These are phyloP conservation scores for Carabus problematicus DNA, from an alignment of 2,888 invertebrate species.

Conservation along the genomic window DNA sequence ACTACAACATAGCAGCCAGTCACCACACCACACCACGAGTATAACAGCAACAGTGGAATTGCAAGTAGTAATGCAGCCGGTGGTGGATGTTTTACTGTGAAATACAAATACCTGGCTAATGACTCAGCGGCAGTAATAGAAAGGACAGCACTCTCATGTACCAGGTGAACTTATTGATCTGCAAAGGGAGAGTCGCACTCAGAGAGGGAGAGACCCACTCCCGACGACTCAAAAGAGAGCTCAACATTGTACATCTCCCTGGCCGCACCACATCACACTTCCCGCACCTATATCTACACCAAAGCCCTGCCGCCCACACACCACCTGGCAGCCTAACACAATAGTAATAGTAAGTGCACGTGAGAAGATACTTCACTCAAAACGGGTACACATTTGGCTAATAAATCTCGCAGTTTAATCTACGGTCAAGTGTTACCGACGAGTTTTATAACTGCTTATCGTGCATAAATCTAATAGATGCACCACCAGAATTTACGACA, in stretches of 20 bases:
- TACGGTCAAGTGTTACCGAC: constrained; percentile 41
- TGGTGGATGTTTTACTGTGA: not conserved
- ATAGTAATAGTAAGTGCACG: constrained; percentile 8
- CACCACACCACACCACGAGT: not conserved
- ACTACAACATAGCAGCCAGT: not conserved
- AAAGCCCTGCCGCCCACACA: not conserved
- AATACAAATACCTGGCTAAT: constrained; percentile 36
- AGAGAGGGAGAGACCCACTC: constrained; percentile 1
- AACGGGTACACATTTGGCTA: constrained; percentile 37
- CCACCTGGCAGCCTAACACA: not conserved
- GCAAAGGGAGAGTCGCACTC: constrained; percentile 8
- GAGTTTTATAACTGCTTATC: constrained; percentile 42
- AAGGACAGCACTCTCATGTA: constrained; percentile 7
- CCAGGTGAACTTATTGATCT: constrained; percentile 36
- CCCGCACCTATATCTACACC: constrained; percentile 1
- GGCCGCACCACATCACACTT: not conserved
- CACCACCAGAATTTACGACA: constrained; percentile 29
- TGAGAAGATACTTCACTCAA: constrained; percentile 37
- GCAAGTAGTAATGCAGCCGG: constrained; percentile 4
- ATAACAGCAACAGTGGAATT: constrained; percentile 1
- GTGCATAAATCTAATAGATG: constrained; percentile 39
- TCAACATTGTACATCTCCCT: not conserved
- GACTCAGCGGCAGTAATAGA: constrained; percentile 17
- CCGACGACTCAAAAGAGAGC: constrained; percentile 22
- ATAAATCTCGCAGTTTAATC: constrained; percentile 40